These are phyloP conservation scores for Coreoperca whiteheadi DNA, from an alignment of 2,113 vertebrate species.

Conservation along the genomic window DNA sequence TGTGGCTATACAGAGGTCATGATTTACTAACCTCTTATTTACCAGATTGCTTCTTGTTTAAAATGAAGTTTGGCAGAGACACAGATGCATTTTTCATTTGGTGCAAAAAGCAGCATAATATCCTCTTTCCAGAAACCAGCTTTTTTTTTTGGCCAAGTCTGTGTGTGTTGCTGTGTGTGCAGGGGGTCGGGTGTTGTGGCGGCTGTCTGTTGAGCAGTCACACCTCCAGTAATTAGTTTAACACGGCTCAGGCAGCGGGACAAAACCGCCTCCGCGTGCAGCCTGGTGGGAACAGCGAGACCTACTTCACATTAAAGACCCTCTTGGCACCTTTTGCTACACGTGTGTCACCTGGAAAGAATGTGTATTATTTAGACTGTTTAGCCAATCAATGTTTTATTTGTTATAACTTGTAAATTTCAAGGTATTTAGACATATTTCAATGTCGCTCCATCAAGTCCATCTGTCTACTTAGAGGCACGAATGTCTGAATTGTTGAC, in stretches of 20 bases:
- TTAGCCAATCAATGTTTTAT: constrained; percentile 38
- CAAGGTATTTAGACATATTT: constrained; percentile 24
- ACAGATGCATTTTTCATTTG: constrained; percentile 27
- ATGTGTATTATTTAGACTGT: constrained; percentile 61
- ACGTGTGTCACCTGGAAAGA: constrained; percentile 69
- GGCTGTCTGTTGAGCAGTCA: constrained; percentile 79
- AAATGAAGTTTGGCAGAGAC: not conserved
- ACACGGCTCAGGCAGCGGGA: constrained; percentile 68
- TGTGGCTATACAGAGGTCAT: too few relatives aligned
- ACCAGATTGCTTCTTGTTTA: too few relatives aligned
- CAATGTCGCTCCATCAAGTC: constrained; percentile 15
- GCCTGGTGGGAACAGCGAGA: constrained; percentile 63
- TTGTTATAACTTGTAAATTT: constrained; percentile 46
- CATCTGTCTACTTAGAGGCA: constrained; percentile 34
- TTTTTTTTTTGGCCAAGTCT: not conserved
- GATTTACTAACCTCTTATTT: too few relatives aligned
- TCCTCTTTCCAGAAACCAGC: not conserved
- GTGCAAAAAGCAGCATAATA: not conserved
- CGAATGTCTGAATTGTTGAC: constrained; percentile 55
- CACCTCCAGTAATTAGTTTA: constrained; percentile 85
- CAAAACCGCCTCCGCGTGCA: constrained; percentile 57
- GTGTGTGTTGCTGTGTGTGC: constrained; percentile 75
- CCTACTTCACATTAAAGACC: constrained; percentile 66
- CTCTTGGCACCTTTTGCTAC: constrained; percentile 60
- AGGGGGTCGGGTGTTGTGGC: constrained; percentile 80